A percentile compares a stretch with the other conserved stretches of the same genome.
Conservation (phyloP, 2,797 vertebrate genomes). For the Tapera naevia region DNA sequence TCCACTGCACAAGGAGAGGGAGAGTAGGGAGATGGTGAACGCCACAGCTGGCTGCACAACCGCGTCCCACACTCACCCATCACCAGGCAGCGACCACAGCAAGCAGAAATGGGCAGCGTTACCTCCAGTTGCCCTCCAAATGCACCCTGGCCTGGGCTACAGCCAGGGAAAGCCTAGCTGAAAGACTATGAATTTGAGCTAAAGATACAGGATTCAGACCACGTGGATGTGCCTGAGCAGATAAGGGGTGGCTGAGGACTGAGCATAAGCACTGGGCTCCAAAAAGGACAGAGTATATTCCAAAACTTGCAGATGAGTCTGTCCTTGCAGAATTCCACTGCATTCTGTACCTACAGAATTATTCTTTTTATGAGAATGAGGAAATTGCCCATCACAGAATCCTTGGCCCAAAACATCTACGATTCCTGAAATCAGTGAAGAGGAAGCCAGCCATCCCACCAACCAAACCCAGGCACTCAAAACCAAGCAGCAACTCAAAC, state of each 20-base stretch:
- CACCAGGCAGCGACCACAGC: not conserved
- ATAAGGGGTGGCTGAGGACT: not conserved
- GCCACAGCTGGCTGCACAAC: not conserved
- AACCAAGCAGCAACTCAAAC: not conserved
- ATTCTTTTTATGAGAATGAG: not conserved
- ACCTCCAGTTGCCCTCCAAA: not conserved
- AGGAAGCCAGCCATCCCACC: not conserved
- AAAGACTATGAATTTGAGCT: not conserved
- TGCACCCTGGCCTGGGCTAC: not conserved
- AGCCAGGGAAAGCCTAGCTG: not conserved
- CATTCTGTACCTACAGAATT: not conserved
- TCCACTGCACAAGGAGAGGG: conserved; percentile 81
- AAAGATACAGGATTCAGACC: not conserved
- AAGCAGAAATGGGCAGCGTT: not conserved
- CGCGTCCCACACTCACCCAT: fast-evolving
- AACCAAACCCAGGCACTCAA: not conserved
- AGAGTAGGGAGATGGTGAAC: not conserved
- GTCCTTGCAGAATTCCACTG: not conserved
- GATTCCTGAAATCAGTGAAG: not conserved
- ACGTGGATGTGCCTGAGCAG: not conserved
- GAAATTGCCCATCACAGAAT: not conserved
- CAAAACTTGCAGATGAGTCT: not conserved
- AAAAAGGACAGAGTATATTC: not conserved
- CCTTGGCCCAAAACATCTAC: not conserved
- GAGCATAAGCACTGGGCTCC: fast-evolving